phyloP scores from a whole-genome alignment of 92 coral and sea anemone species.

The Meandrina meandrites region DNA sequence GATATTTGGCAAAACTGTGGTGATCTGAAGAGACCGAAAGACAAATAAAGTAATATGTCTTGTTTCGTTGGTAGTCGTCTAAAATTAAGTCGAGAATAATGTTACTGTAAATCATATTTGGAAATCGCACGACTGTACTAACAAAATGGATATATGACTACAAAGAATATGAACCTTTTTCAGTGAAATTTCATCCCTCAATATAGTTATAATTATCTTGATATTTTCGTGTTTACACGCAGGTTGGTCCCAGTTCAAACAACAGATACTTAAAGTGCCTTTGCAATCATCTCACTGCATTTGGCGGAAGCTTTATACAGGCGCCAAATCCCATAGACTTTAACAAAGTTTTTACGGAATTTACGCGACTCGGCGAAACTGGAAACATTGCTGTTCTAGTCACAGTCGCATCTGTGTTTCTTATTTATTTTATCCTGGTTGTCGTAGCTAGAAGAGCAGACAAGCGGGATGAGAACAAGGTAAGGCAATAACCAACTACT shows the following conservation, averaged over 20 bases:
- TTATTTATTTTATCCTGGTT: background rate
- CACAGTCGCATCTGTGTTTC: background rate
- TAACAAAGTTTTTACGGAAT: conserved; percentile 6
- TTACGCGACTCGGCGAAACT: conserved; percentile 1
- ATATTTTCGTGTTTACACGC: background rate
- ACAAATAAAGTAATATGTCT: too few relatives aligned
- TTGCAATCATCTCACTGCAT: conserved; percentile 8
- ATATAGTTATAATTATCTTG: background rate
- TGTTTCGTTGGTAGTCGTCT: too few relatives aligned
- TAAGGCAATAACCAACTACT: background rate
- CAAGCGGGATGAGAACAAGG: conserved; percentile 8
- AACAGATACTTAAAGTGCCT: background rate
- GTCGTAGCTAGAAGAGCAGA: conserved; percentile 21
- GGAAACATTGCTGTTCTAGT: background rate
- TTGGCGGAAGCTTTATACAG: conserved; percentile 12
- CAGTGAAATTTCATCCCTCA: background rate
- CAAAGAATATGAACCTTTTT: background rate
- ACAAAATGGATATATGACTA: background rate
- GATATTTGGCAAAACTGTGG: too few relatives aligned
- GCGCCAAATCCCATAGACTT: conserved; percentile 17
- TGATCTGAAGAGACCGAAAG: too few relatives aligned
- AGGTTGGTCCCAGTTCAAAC: conserved; percentile 6
- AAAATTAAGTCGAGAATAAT: too few relatives aligned
- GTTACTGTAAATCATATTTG: too few relatives aligned
- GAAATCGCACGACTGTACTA: background rate